Conservation (phyloP, 1,140 invertebrate genomes). For the Drosophila nasuta region DNA sequence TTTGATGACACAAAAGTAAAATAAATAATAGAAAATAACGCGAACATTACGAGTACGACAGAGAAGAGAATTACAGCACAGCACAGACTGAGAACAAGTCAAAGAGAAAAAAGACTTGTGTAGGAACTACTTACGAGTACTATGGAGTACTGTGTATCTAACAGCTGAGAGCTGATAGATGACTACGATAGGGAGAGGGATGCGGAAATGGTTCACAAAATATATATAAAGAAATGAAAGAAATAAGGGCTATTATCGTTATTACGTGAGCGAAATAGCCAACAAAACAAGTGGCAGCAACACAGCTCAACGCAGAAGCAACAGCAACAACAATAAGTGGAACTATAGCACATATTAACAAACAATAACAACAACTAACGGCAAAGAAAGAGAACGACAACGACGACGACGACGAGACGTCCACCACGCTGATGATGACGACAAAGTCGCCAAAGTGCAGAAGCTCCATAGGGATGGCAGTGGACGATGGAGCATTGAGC, state of each 20-base stretch:
- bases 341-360: conserved; percentile 57
- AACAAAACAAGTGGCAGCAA: conserved; percentile 44
- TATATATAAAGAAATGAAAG: conserved; percentile 46
- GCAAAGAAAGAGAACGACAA: conserved; percentile 19
- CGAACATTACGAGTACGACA: conserved; percentile 32
- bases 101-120: conserved; percentile 8
- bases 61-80: conserved; percentile 36
- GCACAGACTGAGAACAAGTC: conserved; percentile 2
- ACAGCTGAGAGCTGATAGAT: not conserved
- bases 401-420: conserved; percentile 38
- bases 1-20: conserved; percentile 48
- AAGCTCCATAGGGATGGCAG: conserved; percentile 22
- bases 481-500: not conserved
- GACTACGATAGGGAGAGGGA: not conserved
- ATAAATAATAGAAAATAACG: conserved; percentile 20
- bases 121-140: conserved; percentile 27
- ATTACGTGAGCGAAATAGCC: conserved; percentile 61
- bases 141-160: conserved; percentile 9
- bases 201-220: conserved; percentile 37
- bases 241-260: conserved; percentile 61
- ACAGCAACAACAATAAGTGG: conserved; percentile 22
- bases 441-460: conserved; percentile 70
- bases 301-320: conserved; percentile 5
- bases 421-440: conserved; percentile 26
- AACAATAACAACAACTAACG: conserved; percentile 51